These are phyloP conservation scores for Aromia moschata DNA, from an alignment of 2,888 invertebrate genomes.

Conservation along the genomic window DNA sequence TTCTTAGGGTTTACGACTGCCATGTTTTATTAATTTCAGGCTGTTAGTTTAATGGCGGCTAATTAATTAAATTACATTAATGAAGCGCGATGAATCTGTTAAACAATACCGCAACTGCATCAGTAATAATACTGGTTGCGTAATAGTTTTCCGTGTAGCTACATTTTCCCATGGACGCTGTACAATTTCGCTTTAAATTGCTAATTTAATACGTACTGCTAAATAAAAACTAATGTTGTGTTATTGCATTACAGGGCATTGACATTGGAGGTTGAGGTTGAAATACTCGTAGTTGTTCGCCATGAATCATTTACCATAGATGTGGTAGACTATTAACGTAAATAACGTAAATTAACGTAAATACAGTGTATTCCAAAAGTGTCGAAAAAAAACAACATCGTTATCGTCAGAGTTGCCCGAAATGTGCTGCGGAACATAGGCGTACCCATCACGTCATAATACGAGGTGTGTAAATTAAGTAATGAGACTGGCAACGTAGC, in stretches of 20 bases:
- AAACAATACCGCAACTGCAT: not conserved
- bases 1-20: not conserved
- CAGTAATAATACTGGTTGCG: not conserved
- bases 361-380: no score
- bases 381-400: no score
- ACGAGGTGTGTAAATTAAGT: no score
- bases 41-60: not conserved
- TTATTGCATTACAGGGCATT: conserved; percentile 4
- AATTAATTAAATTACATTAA: not conserved
- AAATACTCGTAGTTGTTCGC: not conserved
- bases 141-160: not conserved
- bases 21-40: not conserved
- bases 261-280: conserved; percentile 2
- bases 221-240: not conserved
- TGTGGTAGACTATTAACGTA: no score
- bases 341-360: no score
- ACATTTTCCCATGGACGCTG: conserved; percentile 1
- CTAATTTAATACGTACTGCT: not conserved
- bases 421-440: no score
- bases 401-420: no score
- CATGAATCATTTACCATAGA: not conserved
- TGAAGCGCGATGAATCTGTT: not conserved
- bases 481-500: no score
- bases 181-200: not conserved
- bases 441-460: no score